Evolutionary conservation across 2,113 vertebrate genomes (phyloP).

Genomic region (Phodopus roborovskii): DNA sequence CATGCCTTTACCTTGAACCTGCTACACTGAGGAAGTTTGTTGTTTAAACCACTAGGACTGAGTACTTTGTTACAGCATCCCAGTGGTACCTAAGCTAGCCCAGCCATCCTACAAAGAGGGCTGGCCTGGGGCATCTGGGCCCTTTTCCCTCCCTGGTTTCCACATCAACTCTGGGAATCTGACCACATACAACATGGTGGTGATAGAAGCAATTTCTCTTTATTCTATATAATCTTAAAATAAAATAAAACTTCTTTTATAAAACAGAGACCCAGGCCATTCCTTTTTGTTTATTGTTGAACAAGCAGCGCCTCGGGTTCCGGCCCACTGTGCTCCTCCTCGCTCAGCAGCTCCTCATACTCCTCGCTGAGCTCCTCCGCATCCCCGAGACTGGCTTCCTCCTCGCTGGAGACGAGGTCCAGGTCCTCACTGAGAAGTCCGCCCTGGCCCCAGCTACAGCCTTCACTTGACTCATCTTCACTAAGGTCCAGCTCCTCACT

Average conservation of each 20-base stretch:
- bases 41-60: not conserved
- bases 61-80: not conserved
- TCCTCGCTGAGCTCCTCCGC: conserved; percentile 64
- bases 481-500: conserved; percentile 74
- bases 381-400: conserved; percentile 37
- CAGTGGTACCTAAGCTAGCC: not conserved
- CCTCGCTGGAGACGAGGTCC: conserved; percentile 66
- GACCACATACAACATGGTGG: not conserved
- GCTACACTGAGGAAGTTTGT: too few relatives aligned
- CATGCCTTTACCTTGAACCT: rapidly evolving
- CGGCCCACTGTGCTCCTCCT: conserved; percentile 36
- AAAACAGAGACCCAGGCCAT: not conserved
- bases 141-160: not conserved
- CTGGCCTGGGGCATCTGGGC: too few relatives aligned
- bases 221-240: not conserved
- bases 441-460: conserved; percentile 50
- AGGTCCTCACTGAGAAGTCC: conserved; percentile 63
- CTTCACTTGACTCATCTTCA: conserved; percentile 59
- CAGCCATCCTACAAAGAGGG: not conserved
- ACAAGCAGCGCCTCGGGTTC: not conserved
- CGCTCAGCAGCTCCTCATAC: conserved; percentile 50
- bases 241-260: not conserved
- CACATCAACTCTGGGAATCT: not conserved
- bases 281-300: conserved; percentile 29
- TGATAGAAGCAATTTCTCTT: not conserved